Evolutionary conservation across 2,888 invertebrate genomes (phyloP), one percentile per base, ranked within the genome.

Genomic region (Erebia palarica): DNA sequence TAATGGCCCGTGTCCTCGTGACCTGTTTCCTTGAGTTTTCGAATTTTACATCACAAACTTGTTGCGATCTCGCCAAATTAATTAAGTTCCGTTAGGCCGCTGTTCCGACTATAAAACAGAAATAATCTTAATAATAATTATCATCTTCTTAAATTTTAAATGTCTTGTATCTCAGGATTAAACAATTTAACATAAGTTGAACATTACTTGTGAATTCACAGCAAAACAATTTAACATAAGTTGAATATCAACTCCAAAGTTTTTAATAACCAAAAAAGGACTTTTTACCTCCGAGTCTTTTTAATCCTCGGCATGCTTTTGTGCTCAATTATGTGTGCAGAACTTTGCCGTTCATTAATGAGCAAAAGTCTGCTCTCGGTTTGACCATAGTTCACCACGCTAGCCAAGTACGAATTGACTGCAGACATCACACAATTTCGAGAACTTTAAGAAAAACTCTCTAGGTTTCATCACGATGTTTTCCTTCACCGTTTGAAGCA

Each of bases 1-100:
- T 55, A 65, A 49, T 63, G 47, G 14, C 61, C 55, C 55, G 36
- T 59, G 67, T 58, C 27, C 60, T 10, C 36, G 11, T 73, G 68
- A 71, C 73, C 73, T 51, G 66, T 69, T 58, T 73, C 11, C 61
- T 71, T 66, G 68, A 42, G 68, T 66, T 57, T 71, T 42, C 57
- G 61, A 73, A 65, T 71, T 71, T 68, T 44, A 71, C 68, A 59
- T 65, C 53, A 70, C 69, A 53, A 61, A 59, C 59, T 73, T 65
- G 68, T 73, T 70, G 55, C 57, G 70, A 65, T 65, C 65, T 59
- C 49, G 58, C 65, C 36, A 70, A 65, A 70, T 66, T 70, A 70
- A 70, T 70, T 70, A 70, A 65, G 70, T 60, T n/a, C 70, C 70
- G 70, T 70, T 70, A 70, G 59, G 18, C 55, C 21, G 60, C 47